Conservation (phyloP, 1,140 invertebrate genomes). For the Dreissena rostriformis region DNA sequence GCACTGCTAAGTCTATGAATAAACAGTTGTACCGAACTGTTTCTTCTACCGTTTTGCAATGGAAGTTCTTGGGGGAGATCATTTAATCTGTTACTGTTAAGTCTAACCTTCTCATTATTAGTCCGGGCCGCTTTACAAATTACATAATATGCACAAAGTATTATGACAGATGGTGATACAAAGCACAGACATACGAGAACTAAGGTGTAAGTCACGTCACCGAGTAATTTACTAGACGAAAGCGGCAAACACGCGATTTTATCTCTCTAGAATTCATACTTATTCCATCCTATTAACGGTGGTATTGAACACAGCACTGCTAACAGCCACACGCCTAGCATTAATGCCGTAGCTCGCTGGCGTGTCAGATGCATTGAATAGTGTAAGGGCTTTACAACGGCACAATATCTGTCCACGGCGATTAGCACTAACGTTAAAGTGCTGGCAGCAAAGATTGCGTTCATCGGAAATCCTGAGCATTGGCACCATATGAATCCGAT, state of each 20-base stretch:
- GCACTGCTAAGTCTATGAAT: constrained; percentile 73
- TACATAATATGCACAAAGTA: constrained; percentile 87
- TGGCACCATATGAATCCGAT: constrained; percentile 81
- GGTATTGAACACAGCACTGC: constrained; percentile 74
- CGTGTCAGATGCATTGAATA: constrained; percentile 87
- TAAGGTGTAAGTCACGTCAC: constrained; percentile 72
- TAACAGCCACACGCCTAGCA: constrained; percentile 86
- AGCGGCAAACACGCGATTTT: constrained; percentile 75
- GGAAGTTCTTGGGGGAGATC: constrained; percentile 64
- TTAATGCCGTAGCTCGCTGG: constrained; percentile 86
- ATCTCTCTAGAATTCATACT: constrained; percentile 74
- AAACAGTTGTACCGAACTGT: constrained; percentile 74
- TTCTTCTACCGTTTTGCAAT: constrained; percentile 64
- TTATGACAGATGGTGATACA: constrained; percentile 86
- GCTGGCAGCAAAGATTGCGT: constrained; percentile 83
- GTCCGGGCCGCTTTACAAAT: constrained; percentile 88
- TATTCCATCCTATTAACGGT: constrained; percentile 76
- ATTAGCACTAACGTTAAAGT: constrained; percentile 90
- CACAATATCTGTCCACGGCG: constrained; percentile 92
- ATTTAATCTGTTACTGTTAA: constrained; percentile 82
- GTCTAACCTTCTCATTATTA: constrained; percentile 87
- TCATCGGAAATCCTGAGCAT: constrained; percentile 82
- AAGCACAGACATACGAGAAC: constrained; percentile 81
- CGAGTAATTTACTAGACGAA: constrained; percentile 64
- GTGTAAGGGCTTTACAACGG: constrained; percentile 83